These are phyloP conservation scores for Irena cyanogastra DNA, from an alignment of 2,113 vertebrate genomes.

Conservation along the genomic window DNA sequence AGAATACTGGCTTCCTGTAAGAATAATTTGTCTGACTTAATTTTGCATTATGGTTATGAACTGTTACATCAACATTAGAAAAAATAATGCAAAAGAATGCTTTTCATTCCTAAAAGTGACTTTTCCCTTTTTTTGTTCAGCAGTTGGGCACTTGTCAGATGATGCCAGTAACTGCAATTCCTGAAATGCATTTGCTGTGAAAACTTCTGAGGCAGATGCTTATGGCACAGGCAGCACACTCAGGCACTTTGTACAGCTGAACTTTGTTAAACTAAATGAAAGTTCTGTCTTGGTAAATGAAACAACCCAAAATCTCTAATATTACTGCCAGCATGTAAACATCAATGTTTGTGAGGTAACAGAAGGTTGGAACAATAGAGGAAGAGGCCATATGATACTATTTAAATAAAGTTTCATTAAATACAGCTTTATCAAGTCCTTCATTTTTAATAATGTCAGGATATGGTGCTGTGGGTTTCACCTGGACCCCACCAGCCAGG, in stretches of 20 bases:
- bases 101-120: slow-evolving; percentile 35
- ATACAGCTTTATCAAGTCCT: background rate
- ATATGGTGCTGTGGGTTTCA: background rate
- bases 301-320: background rate
- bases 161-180: background rate
- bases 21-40: background rate
- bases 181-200: background rate
- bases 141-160: background rate
- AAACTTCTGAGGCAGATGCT: background rate
- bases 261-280: background rate
- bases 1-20: background rate
- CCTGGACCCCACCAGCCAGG: background rate
- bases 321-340: background rate
- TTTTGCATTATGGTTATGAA: background rate
- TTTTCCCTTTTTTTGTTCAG: background rate
- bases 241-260: background rate
- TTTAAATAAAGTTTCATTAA: background rate
- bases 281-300: background rate
- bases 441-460: background rate
- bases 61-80: background rate
- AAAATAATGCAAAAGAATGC: background rate
- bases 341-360: background rate
- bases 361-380: slow-evolving; percentile 34
- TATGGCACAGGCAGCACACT: background rate
- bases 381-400: background rate